Base-by-base conservation (phyloP, 2,888 invertebrate genomes). In the Sesamia inferens region DNA sequence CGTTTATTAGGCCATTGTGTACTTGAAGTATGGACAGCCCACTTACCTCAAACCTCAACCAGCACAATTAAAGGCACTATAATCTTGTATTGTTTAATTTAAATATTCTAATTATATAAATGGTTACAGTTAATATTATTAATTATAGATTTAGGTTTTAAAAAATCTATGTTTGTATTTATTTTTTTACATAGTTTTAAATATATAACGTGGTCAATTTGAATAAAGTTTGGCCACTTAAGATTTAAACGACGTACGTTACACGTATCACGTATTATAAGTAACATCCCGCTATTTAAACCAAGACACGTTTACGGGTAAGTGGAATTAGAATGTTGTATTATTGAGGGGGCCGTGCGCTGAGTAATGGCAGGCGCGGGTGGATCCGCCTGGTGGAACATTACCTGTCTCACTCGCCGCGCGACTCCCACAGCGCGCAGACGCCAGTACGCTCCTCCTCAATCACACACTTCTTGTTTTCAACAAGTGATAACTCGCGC, bases 241-340 rank as follows among this genome's bases (percentile, higher is more conserved):
- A 42, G 22, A 71, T 69, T 55, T 31, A 47, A 59, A 47, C 13
- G 19, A 42, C 22, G 13, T 44, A 31, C 14, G 8, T 55, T 44
- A 71, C 31, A 68, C 65, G 42, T 68, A 59, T 67, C 54, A 48
- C 19, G 16, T 22, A 14, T 31, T 55, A n/a, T 68, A 75, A 66
- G 80, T 62, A 44, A 59, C 54, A 78, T 54, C 7, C 47, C 11
- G 42, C 65, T 51, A 44, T 39, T 68, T 48, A 31, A 79, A 71
- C 66, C 22, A 22, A 58, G 54, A 47, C 62, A 42, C 55, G 68
- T 79, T 84, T 65, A 63, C 69, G 59, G 62, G 59, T 76, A 54
- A 68, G 67, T 76, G 69, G 77, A 44, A 84, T 81, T 69, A 63
- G 72, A 68, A 72, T 82, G 44, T 61, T 71, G 82, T 82, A 71